Evolutionary conservation across 2,888 invertebrate species (phyloP).

Genomic region (Syrphus vitripennis): DNA sequence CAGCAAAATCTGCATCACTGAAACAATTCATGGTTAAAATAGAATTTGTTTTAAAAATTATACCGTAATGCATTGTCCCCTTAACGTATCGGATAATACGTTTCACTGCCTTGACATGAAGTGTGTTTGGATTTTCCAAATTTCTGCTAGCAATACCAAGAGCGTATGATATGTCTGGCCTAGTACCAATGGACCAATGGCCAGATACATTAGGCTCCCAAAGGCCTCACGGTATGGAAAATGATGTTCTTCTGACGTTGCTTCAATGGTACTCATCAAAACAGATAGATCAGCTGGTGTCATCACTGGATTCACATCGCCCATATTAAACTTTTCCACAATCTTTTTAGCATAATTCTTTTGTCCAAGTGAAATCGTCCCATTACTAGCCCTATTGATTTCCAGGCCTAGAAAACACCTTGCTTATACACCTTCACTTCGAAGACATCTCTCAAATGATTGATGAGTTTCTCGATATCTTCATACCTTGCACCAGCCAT

Average conservation of each 20-base stretch:
- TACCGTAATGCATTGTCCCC: too few species aligned
- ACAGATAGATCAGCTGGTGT: too few species aligned
- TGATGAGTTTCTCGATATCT: not conserved
- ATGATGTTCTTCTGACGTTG: not conserved
- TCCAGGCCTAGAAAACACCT: not conserved
- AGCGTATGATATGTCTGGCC: not conserved
- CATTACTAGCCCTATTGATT: not conserved
- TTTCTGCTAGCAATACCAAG: not conserved
- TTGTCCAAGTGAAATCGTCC: not conserved
- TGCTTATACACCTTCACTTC: not conserved
- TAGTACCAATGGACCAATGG: not conserved
- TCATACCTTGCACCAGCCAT: not conserved
- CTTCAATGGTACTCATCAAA: not conserved
- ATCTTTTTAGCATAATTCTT: too few species aligned
- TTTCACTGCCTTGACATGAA: not conserved
- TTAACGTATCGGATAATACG: not conserved
- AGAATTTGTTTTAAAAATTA: not conserved
- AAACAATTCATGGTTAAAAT: not conserved
- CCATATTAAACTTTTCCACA: too few species aligned
- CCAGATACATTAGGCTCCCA: not conserved
- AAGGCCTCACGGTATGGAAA: not conserved
- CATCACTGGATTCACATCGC: too few species aligned
- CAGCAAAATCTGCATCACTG: slow-evolving; percentile 53
- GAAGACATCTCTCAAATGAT: not conserved
- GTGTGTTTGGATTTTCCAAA: not conserved